Base-by-base conservation (phyloP, 2,113 vertebrate genomes). In the Sialia sialis region DNA sequence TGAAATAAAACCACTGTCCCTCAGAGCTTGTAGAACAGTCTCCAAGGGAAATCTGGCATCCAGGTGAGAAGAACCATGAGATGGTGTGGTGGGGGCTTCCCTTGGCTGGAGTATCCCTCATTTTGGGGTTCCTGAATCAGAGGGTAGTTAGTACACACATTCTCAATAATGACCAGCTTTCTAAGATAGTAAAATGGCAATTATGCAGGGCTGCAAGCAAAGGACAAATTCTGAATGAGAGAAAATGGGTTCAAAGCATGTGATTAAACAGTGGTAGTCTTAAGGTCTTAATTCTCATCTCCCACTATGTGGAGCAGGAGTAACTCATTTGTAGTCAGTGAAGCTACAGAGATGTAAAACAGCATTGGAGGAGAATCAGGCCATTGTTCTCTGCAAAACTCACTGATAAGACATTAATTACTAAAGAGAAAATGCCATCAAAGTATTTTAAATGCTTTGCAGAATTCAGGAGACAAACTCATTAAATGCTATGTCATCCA, bases 351-450 rank as follows among this genome's bases (percentile, higher is more conserved):
- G 89, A 91, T 88, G 93, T 95, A 95, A 95, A 90, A 93, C 66
- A 81, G 70, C 91, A 60, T 41, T 46, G 9, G 52, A 81, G 74
- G 91, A 94, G 94, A 96, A 97, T 95, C 92, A 93, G 86, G 82
- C 91, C 90, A 75, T 96, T 97, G 94, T 97, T 93, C 84, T 89
- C 67, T 59, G 86, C 67, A 82, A 96, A 88, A 89, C 63, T 97
- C 80, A 92, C 63, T 93, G 94, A 96, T 96, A 97, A 97, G 94
- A 92, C 80, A 93, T 96, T 97, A 96, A 97, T 96, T 96, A 91
- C 91, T 85, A 81, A 87, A 87, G 58, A 95, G 85, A 96, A 95
- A 97, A 94, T 94, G 88, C 63, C 95, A 94, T 94, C 89, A 91
- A 94, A 96, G 93, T 89, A 87, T 97, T 94, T 96, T 55, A 96